Evolutionary conservation across 2,888 invertebrate genomes (phyloP).

Genomic region (Drosophila emarginata): DNA sequence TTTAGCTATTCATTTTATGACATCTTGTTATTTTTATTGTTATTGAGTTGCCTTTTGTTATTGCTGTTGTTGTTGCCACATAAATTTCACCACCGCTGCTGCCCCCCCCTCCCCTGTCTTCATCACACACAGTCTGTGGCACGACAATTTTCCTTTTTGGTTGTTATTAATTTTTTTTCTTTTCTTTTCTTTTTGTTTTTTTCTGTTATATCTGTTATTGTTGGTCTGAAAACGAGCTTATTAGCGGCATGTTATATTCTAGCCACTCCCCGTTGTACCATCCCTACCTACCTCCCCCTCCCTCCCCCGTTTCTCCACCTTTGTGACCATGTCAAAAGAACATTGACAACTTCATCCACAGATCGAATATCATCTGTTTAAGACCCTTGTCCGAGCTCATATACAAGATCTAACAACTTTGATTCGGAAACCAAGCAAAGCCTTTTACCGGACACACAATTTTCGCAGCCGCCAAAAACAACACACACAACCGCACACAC

Average conservation of each 20-base stretch:
- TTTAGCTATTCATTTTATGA: slow-evolving; percentile 65
- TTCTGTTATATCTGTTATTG: slow-evolving; percentile 45
- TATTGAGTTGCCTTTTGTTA: slow-evolving; percentile 75
- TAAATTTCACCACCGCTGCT: slow-evolving; percentile 5
- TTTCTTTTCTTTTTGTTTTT: slow-evolving; percentile 6
- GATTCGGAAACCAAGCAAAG: slow-evolving; percentile 74
- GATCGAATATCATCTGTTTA: slow-evolving; percentile 57
- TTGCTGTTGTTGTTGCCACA: slow-evolving; percentile 18
- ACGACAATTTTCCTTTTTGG: slow-evolving; percentile 27
- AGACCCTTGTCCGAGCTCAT: slow-evolving; percentile 59
- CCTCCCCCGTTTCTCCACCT: neutral
- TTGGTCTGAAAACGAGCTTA: slow-evolving; percentile 68
- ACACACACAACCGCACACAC: slow-evolving; percentile 51
- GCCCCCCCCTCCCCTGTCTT: neutral
- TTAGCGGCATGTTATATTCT: slow-evolving; percentile 62
- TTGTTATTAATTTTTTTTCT: slow-evolving; percentile 56
- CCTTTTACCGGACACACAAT: slow-evolving; percentile 67
- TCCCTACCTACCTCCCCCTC: too few species aligned
- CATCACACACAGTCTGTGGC: neutral
- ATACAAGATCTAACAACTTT: slow-evolving; percentile 56
- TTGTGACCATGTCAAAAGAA: slow-evolving; percentile 28
- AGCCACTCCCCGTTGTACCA: too few species aligned
- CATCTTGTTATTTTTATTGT: slow-evolving; percentile 77
- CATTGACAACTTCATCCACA: slow-evolving; percentile 63
- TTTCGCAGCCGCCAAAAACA: slow-evolving; percentile 62